Evolutionary conservation across 2,797 vertebrate species (phyloP).

Genomic region (Amblyraja radiata): DNA sequence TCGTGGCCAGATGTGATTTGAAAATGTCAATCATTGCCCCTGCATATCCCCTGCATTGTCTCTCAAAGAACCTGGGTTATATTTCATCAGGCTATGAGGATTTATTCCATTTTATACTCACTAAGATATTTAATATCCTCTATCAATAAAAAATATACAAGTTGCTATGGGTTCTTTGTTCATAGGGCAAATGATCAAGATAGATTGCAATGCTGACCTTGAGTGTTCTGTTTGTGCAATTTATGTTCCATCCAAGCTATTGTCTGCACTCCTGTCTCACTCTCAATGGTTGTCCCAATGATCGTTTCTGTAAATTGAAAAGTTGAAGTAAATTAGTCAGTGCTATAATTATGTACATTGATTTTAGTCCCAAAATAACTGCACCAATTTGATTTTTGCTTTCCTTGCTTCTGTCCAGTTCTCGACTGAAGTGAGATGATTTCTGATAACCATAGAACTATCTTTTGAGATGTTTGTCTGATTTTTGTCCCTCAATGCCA

Average conservation of each 20-base stretch:
- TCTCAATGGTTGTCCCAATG: background rate
- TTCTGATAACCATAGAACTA: background rate
- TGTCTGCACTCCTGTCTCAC: background rate
- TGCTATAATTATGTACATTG: background rate
- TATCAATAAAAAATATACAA: background rate
- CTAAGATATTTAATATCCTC: too few species aligned
- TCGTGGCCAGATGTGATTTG: too few species aligned
- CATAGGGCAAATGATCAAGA: background rate
- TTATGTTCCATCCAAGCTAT: background rate
- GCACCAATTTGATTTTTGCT: background rate
- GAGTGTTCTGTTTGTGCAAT: background rate
- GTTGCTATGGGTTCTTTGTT: background rate
- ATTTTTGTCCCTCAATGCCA: background rate
- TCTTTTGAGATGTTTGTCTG: background rate
- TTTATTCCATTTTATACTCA: too few species aligned
- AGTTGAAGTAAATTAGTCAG: background rate
- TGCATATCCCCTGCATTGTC: too few species aligned
- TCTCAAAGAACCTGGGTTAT: too few species aligned
- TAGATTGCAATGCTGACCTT: background rate
- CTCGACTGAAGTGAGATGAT: background rate
- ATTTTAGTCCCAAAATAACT: background rate
- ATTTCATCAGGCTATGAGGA: too few species aligned
- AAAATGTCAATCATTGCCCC: too few species aligned
- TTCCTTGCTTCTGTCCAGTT: background rate
- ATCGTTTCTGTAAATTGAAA: background rate